Conservation (phyloP, 2,888 invertebrate genomes). For the Meteorus colon region DNA sequence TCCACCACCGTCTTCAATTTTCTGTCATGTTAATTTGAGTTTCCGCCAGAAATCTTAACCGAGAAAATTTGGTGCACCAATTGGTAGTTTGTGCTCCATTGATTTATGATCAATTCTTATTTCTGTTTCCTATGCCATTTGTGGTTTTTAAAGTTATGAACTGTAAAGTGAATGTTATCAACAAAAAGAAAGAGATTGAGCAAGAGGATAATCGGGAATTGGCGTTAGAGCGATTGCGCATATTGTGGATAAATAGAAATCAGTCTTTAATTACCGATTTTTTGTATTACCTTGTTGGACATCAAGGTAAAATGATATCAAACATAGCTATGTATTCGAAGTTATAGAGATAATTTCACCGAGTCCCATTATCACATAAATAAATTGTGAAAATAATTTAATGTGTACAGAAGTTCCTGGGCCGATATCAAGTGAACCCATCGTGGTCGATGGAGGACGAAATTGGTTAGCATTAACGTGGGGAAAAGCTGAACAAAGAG, state of each 20-base stretch:
- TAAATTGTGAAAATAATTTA: constrained; percentile 19
- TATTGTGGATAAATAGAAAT: constrained; percentile 65
- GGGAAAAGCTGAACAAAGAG: constrained; percentile 82
- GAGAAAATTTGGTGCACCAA: constrained; percentile 40
- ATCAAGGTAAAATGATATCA: constrained; percentile 73
- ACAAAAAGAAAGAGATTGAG: constrained; percentile 2
- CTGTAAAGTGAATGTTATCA: constrained; percentile 23
- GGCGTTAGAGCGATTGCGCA: constrained; percentile 63
- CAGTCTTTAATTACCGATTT: constrained; percentile 73
- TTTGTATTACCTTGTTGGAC: constrained; percentile 73
- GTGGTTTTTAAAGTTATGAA: constrained; percentile 36
- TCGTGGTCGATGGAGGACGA: constrained; percentile 86
- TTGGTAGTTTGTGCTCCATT: constrained; percentile 38
- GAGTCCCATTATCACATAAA: background rate
- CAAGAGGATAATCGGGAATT: constrained; percentile 16
- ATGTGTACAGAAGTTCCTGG: constrained; percentile 83
- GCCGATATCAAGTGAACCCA: constrained; percentile 84
- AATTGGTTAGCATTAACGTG: constrained; percentile 90
- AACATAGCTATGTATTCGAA: background rate
- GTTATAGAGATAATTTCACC: background rate
- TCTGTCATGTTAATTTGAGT: constrained; percentile 27
- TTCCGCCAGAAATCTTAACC: constrained; percentile 47
- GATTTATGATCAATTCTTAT: constrained; percentile 18
- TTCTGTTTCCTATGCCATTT: constrained; percentile 1
- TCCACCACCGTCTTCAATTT: background rate